phyloP scores from a whole-genome alignment of 2,113 vertebrate species.

The Anoura caudifer region DNA sequence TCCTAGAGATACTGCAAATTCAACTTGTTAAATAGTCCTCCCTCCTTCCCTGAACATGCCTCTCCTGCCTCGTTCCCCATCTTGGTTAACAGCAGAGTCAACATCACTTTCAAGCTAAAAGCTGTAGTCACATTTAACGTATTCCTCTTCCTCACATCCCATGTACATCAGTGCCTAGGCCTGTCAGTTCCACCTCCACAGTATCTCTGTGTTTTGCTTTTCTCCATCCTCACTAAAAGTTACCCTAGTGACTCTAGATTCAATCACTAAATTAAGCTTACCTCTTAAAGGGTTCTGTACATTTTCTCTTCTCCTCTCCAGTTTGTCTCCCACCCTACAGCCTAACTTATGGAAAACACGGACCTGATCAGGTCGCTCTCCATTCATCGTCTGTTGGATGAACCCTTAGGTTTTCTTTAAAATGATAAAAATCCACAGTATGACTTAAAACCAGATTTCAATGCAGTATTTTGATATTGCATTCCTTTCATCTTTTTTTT shows the following conservation, averaged over 20 bases:
- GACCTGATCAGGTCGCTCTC: neutral
- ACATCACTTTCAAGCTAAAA: neutral
- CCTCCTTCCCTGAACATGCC: neutral
- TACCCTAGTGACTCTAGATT: neutral
- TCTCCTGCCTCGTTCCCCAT: neutral
- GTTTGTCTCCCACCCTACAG: neutral
- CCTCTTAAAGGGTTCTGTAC: neutral
- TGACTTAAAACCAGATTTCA: neutral
- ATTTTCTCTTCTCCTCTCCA: neutral
- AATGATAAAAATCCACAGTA: neutral
- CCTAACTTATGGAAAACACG: neutral
- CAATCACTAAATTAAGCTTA: neutral
- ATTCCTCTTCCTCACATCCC: neutral
- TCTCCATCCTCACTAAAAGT: neutral
- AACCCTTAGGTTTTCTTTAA: neutral
- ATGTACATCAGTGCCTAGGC: neutral
- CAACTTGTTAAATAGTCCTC: neutral
- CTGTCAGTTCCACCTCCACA: neutral
- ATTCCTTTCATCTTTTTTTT: conserved; percentile 16
- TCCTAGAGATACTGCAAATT: neutral
- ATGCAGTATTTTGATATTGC: neutral
- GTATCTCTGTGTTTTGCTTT: neutral
- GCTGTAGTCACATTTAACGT: neutral
- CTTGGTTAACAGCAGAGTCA: neutral
- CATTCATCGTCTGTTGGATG: neutral